A percentile compares a stretch with the other conserved stretches of the same genome.
Evolutionary conservation across 2,797 vertebrate species (phyloP).

Genomic region (Diplodus puntazzo): DNA sequence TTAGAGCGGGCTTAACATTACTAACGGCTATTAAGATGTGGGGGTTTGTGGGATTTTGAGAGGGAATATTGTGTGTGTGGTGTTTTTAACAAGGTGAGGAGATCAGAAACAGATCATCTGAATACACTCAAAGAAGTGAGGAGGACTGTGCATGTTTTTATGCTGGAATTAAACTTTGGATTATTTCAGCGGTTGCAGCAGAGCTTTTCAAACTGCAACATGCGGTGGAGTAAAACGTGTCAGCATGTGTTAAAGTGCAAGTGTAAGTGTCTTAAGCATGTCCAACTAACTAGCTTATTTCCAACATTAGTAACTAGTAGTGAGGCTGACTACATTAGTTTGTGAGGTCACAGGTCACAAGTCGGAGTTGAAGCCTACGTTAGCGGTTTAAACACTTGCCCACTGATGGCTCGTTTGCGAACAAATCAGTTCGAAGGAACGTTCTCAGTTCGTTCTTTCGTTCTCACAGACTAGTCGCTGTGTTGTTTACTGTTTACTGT

Average conservation of each 20-base stretch:
- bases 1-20: constrained; percentile 79
- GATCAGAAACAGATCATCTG: constrained; percentile 42
- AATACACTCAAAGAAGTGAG: constrained; percentile 51
- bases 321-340: background rate
- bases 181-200: background rate
- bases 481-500: too few species aligned
- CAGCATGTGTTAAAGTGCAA: too few species aligned
- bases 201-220: background rate
- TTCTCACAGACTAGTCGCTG: too few species aligned
- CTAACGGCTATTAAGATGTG: constrained; percentile 77
- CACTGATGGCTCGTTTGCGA: too few species aligned
- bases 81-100: constrained; percentile 71
- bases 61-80: constrained; percentile 47
- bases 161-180: background rate
- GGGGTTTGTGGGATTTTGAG: constrained; percentile 60
- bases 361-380: background rate
- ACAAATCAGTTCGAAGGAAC: too few species aligned
- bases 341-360: background rate
- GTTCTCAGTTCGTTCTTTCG: too few species aligned
- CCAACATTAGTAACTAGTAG: background rate
- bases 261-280: background rate
- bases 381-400: background rate
- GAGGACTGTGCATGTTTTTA: background rate
- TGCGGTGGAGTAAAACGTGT: background rate
- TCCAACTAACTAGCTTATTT: background rate